phyloP scores from a whole-genome alignment of 2,113 vertebrate genomes.

The Chiloscyllium plagiosum region DNA sequence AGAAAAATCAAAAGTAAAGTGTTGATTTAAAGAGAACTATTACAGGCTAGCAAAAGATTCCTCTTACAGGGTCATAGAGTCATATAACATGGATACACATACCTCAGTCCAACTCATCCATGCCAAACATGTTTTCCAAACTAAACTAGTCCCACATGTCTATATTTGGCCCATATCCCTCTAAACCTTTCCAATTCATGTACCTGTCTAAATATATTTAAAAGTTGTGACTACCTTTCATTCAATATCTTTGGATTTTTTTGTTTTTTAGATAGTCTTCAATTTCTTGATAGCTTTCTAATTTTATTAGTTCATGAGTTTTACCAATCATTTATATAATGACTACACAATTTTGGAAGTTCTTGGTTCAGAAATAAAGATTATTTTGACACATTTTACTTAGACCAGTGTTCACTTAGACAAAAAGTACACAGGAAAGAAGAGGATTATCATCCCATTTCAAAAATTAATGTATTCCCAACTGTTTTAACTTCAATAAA shows the following conservation, averaged over 20 bases:
- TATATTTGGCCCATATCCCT: too few species aligned
- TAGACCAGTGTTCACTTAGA: not conserved
- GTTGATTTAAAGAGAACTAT: not conserved
- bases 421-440: not conserved
- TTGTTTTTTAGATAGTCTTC: not conserved
- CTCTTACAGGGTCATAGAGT: too few species aligned
- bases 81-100: too few species aligned
- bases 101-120: too few species aligned
- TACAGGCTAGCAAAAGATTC: not conserved
- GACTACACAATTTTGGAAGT: not conserved
- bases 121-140: too few species aligned
- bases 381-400: not conserved
- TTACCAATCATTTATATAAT: not conserved
- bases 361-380: not conserved
- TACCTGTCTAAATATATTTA: too few species aligned
- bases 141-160: too few species aligned
- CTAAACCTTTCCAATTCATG: too few species aligned
- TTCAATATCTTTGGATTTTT: not conserved
- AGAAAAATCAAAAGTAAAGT: not conserved
- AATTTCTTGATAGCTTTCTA: not conserved
- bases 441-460: not conserved
- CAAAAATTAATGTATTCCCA: not conserved
- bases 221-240: not conserved
- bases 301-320: not conserved
- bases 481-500: not conserved